These are phyloP conservation scores for Forbesichthys papilliferus DNA, from an alignment of 2,113 vertebrate genomes.

Conservation along the genomic window DNA sequence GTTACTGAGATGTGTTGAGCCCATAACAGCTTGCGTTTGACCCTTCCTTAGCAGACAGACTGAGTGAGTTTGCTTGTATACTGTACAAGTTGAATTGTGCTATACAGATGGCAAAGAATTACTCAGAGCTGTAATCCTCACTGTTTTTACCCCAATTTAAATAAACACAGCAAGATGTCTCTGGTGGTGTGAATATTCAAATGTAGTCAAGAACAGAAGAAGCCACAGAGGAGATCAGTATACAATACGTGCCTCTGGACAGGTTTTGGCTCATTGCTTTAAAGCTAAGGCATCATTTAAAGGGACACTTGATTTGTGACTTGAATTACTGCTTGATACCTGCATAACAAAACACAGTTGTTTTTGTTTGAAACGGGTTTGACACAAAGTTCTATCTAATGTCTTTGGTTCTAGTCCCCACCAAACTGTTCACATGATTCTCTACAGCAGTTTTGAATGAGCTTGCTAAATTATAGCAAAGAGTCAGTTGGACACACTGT, in stretches of 20 bases:
- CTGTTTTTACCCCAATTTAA: slow-evolving; percentile 27
- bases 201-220: slow-evolving; percentile 45
- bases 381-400: too few relatives aligned
- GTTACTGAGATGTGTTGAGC: slow-evolving; percentile 62
- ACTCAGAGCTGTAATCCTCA: slow-evolving; percentile 44
- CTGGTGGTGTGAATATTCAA: slow-evolving; percentile 46
- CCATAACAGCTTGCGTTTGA: slow-evolving; percentile 70
- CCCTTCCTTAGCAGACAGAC: slow-evolving; percentile 69
- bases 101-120: slow-evolving; percentile 21
- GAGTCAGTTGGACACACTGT: slow-evolving; percentile 30
- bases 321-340: too few relatives aligned
- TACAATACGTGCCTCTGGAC: slow-evolving; percentile 53
- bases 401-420: background rate
- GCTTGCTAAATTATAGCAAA: slow-evolving; percentile 29
- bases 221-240: slow-evolving; percentile 45
- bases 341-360: too few relatives aligned
- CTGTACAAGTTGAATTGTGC: slow-evolving; percentile 52
- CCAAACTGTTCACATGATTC: background rate
- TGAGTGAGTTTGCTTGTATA: slow-evolving; percentile 54
- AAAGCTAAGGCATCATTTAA: slow-evolving; percentile 55
- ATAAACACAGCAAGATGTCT: slow-evolving; percentile 46
- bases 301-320: background rate
- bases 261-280: slow-evolving; percentile 64
- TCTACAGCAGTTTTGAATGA: slow-evolving; percentile 26
- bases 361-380: too few relatives aligned